Evolutionary conservation across 2,113 vertebrate genomes (phyloP).

Genomic region (Paedocypris sp.): DNA sequence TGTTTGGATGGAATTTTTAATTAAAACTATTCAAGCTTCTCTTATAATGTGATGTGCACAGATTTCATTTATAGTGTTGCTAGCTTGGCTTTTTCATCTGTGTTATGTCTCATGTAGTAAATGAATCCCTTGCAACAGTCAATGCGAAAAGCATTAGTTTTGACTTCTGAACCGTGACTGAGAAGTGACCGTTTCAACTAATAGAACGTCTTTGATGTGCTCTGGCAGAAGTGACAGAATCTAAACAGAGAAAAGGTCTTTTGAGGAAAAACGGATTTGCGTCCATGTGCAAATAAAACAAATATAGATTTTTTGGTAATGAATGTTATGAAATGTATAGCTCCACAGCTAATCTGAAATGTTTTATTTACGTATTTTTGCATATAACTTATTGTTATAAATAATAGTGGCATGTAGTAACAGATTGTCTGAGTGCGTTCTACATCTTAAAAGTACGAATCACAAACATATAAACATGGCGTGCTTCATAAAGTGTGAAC

Average conservation of each 20-base stretch:
- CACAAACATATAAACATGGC: no score
- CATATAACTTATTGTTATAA: no score
- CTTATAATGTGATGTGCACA: slow-evolving; percentile 39
- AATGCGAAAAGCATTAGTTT: slow-evolving; percentile 50
- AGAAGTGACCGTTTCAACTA: slow-evolving; percentile 52
- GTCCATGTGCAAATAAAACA: slow-evolving; percentile 1
- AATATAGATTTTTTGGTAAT: not conserved
- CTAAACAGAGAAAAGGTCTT: not conserved
- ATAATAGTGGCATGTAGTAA: no score
- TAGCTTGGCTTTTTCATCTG: slow-evolving; percentile 30
- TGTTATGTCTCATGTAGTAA: slow-evolving; percentile 46
- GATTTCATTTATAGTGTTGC: slow-evolving; percentile 33
- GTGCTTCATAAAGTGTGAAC: no score
- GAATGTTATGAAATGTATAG: no score
- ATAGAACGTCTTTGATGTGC: slow-evolving; percentile 25
- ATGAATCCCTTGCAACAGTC: slow-evolving; percentile 41
- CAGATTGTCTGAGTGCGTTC: no score
- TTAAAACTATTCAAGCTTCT: slow-evolving; percentile 40
- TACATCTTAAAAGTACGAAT: no score
- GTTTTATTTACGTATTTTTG: no score
- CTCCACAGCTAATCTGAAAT: no score
- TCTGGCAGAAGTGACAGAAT: slow-evolving; percentile 10
- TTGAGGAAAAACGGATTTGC: not conserved
- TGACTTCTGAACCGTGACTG: slow-evolving; percentile 47
- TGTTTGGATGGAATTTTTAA: not conserved